Conservation (phyloP, 2,113 vertebrate genomes). For the Campylorhamphus procurvoides region DNA sequence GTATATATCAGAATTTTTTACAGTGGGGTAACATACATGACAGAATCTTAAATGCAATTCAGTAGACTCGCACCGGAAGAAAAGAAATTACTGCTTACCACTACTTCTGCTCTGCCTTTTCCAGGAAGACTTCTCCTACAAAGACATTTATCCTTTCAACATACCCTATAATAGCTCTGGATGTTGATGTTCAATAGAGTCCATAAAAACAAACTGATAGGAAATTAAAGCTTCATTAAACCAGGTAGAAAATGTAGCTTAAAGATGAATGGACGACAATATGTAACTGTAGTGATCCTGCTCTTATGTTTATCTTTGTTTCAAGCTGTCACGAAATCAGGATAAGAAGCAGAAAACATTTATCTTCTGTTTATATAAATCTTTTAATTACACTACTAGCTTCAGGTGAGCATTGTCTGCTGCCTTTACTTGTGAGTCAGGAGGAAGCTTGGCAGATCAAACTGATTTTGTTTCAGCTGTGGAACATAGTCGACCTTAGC, state of each 20-base stretch:
- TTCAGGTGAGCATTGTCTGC: neutral
- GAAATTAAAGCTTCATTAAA: slow-evolving; percentile 22
- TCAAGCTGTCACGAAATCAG: neutral
- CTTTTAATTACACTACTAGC: neutral
- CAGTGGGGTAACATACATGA: neutral
- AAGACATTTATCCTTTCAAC: neutral
- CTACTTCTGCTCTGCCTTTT: neutral
- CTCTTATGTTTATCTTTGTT: slow-evolving; percentile 14
- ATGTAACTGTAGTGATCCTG: neutral
- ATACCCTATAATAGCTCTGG: neutral
- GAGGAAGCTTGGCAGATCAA: neutral
- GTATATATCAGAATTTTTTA: neutral
- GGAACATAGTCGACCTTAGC: neutral
- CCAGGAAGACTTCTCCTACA: neutral
- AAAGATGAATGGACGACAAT: neutral
- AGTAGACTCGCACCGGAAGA: neutral
- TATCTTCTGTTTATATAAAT: neutral
- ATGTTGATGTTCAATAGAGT: neutral
- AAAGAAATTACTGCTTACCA: neutral
- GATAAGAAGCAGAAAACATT: neutral
- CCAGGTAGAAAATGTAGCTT: neutral
- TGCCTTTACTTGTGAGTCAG: neutral
- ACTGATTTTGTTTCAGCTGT: neutral
- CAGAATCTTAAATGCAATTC: neutral
- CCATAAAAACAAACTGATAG: neutral